Evolutionary conservation across 2,113 vertebrate species (phyloP), one percentile per base, ranked within the genome.

Genomic region (Vulpes ferrilata): DNA sequence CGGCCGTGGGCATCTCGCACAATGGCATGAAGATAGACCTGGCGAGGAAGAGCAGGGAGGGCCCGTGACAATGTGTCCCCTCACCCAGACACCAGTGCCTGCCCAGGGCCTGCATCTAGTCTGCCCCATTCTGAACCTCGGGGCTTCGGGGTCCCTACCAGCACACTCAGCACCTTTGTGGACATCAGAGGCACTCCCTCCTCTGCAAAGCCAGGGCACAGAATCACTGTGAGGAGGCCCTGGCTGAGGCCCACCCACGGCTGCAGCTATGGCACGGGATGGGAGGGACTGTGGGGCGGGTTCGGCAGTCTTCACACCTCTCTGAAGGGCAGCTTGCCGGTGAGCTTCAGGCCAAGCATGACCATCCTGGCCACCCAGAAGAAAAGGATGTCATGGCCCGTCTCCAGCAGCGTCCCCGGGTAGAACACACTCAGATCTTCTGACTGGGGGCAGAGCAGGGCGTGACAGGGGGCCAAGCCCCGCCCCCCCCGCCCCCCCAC

Each of bases 301-400:
- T 4, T n/a, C 1, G 1, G 69, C 38, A 6, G 22, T 25, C 43
- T 25, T n/a, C 90, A 11, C 74, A 99, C 99, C 99, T 99, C 99
- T 97, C 98, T 99, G 95, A 99, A 99, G 16, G 99, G 99, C 35
- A 99, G 97, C 94, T 99, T 98, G 74, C 99, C 99, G 0, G 99
- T 99, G 94, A 99, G 98, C 95, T 99, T 99, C 3, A 98, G 98
- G 64, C 99, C 99, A 1, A 99, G 97, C 99, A 99, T 99, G 32
- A 99, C 99, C 99, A 99, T 99, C 60, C 99, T 98, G 0, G 99
- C 99, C 43, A 99, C 99, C 99, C 99, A 99, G 97, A 99, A 99
- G 98, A 99, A 99, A 78, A 99, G 98, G 84, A 99, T 99, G 95
- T 99, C 99, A 38, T 99, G 99, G 94, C 99, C 99, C 0, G 99